Base-by-base conservation (phyloP, 2,797 vertebrate species). In the Mormyrus hasselquistii region DNA sequence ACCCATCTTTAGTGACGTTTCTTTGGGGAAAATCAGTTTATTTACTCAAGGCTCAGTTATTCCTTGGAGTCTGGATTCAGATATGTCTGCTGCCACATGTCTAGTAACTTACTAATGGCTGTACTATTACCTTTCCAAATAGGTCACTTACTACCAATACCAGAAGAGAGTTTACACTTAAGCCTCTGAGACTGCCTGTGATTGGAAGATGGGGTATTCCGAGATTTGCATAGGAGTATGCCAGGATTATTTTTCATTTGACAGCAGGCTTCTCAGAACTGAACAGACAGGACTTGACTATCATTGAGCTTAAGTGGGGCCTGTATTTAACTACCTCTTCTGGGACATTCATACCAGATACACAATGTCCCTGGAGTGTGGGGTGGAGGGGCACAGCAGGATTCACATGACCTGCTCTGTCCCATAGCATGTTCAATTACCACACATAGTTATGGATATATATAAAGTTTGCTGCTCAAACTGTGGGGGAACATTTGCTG, bases 261-360 rank as follows among this genome's bases (percentile, higher is more conserved):
- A 83, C 86, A 47, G 53, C 41, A 50, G 34, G 38, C 73, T 12
- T 87, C 76, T 73, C 44, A 8, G 87, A 73, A 53, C 59, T 52
- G 87, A 47, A 34, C 29, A 57, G 57, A n/a, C 53, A 38, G 53
- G 57, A 79, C 89, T 44, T 69, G 41, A 55, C 73, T 83, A 47
- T 44, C 16, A 53, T 38, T 85, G 73, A 47, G 29, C 87, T 69
- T 85, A 88, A 65, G 53, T 49, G 41, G 55, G 47, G 41, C 69
- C 84, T 79, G 53, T 88, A 49, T 89, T 79, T 84, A 57, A 73
- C 52, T 38, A 4, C 57, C 44, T 87, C 47, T 84, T 57, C 55
- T 79, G 12, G 79, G 44, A 19, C 6, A 16, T 89, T 59, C 73
- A 57, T 87, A 50, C 34, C 89, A 88, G 86, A 87, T 88, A 55